These are phyloP conservation scores for Mellivora capensis DNA, from an alignment of 2,113 vertebrate genomes.

Conservation along the genomic window DNA sequence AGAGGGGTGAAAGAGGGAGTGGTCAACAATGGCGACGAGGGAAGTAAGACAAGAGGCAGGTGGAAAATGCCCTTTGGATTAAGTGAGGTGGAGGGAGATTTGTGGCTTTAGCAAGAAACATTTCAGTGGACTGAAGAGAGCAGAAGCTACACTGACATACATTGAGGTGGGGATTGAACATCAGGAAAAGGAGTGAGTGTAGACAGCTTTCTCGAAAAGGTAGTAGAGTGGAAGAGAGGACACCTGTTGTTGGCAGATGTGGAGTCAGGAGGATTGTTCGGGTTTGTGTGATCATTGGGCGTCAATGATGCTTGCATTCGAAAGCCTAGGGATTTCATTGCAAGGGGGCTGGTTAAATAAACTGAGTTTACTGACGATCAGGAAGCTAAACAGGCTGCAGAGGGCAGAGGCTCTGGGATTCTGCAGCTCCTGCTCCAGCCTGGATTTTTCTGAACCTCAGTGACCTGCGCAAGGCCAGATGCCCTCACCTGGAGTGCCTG, in stretches of 20 bases:
- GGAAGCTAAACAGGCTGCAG: not conserved
- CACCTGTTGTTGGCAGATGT: too few relatives aligned
- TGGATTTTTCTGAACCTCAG: not conserved
- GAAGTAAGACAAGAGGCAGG: not conserved
- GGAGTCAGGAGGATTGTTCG: too few relatives aligned
- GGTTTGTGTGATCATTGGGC: not conserved
- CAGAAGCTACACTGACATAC: not conserved
- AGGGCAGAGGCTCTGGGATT: rapidly evolving
- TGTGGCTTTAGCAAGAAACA: not conserved
- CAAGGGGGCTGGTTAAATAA: not conserved
- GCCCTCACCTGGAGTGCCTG: not conserved
- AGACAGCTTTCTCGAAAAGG: not conserved
- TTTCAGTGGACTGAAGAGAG: not conserved
- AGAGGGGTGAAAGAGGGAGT: not conserved
- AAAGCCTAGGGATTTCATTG: not conserved
- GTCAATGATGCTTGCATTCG: not conserved
- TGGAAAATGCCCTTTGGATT: too few relatives aligned
- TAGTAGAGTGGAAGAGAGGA: not conserved
- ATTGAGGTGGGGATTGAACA: not conserved
- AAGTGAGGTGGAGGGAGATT: not conserved
- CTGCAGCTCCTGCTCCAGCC: not conserved
- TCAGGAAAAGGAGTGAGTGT: not conserved
- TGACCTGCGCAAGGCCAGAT: not conserved
- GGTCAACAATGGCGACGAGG: rapidly evolving
- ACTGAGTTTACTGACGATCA: not conserved